phyloP scores from a whole-genome alignment of 2,113 vertebrate species.

The Sphyrna mokarran region DNA sequence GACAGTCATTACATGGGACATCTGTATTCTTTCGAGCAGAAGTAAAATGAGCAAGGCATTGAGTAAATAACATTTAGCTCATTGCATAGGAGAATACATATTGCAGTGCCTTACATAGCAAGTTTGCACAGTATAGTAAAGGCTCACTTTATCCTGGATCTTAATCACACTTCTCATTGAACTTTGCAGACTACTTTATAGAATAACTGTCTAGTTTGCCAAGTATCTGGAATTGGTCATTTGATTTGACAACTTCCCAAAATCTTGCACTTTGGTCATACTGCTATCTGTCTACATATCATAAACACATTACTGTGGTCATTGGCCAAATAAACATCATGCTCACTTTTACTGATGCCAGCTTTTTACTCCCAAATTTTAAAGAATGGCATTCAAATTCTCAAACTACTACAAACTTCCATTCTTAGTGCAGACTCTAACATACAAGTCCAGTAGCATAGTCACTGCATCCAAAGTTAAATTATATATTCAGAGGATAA shows the following conservation, averaged over 20 bases:
- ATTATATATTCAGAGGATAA: neutral
- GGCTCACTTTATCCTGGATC: neutral
- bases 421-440: neutral
- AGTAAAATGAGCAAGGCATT: neutral
- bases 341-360: neutral
- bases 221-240: neutral
- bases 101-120: neutral
- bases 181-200: neutral
- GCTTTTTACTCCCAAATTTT: neutral
- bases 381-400: neutral
- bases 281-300: neutral
- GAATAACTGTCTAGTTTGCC: neutral
- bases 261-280: neutral
- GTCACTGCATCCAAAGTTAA: neutral
- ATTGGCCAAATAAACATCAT: neutral
- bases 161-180: neutral
- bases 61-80: neutral
- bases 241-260: neutral
- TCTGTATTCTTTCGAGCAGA: neutral
- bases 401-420: neutral
- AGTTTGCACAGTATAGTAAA: neutral
- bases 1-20: neutral
- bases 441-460: neutral
- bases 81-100: neutral
- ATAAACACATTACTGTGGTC: neutral